Evolutionary conservation across 2,888 invertebrate genomes (phyloP).

Genomic region (Drosophila limbata): DNA sequence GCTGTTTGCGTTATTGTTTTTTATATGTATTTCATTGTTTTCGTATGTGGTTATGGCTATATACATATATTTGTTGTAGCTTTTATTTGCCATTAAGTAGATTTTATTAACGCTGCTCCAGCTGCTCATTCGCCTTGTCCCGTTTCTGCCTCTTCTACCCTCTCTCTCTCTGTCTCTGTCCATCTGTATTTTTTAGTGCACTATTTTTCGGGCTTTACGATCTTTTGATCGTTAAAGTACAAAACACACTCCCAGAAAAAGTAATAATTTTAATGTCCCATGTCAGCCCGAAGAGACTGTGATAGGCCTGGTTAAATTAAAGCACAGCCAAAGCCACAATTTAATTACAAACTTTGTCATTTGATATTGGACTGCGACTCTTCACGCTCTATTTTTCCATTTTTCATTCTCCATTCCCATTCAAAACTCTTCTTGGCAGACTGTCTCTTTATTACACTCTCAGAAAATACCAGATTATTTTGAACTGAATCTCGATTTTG

Average conservation of each 20-base stretch:
- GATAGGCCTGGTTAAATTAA: conserved; percentile 26
- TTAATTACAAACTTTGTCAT: conserved; percentile 78
- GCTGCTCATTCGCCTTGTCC: conserved; percentile 8
- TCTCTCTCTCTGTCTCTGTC: conserved; percentile 1
- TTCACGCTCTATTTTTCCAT: not conserved
- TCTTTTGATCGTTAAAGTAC: conserved; percentile 61
- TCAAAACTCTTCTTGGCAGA: too few species aligned
- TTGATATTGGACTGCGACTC: conserved; percentile 67
- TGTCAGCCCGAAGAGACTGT: conserved; percentile 4
- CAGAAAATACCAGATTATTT: too few species aligned
- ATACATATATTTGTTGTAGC: conserved; percentile 59
- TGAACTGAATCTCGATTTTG: too few species aligned
- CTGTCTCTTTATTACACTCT: too few species aligned
- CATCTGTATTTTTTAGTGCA: not conserved
- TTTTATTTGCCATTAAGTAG: conserved; percentile 79
- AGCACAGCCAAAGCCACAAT: conserved; percentile 42
- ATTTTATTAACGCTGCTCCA: conserved; percentile 63
- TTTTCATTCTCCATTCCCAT: not conserved
- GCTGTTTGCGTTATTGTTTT: conserved; percentile 69
- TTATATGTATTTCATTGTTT: conserved; percentile 36
- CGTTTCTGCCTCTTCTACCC: not conserved
- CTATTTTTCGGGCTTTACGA: conserved; percentile 62
- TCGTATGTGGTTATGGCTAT: conserved; percentile 45
- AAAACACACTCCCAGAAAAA: conserved; percentile 62
- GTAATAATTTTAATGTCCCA: conserved; percentile 64